phyloP scores from a whole-genome alignment of 2,888 invertebrate genomes.

The Agrochola macilenta region DNA sequence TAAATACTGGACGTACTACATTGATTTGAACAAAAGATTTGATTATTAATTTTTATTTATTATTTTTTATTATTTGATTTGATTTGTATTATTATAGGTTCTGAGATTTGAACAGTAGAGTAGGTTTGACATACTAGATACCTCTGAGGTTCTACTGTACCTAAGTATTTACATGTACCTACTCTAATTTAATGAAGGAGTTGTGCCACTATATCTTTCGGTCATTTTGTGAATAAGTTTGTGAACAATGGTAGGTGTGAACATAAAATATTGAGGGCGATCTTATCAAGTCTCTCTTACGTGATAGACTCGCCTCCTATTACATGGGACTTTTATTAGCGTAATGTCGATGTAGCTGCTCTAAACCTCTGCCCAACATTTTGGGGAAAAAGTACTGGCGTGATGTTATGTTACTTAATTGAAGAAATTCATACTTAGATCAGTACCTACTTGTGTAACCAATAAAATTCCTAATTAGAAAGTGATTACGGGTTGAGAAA shows the following conservation, averaged over 20 bases:
- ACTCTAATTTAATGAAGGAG: background rate
- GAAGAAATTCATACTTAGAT: background rate
- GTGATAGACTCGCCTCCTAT: background rate
- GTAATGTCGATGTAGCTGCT: background rate
- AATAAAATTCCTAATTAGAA: background rate
- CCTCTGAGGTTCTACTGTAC: background rate
- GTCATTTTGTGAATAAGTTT: no score
- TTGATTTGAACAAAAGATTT: constrained; percentile 1
- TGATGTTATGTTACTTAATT: background rate
- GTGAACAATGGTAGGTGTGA: no score
- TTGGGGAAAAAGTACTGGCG: background rate
- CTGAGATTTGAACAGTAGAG: no score
- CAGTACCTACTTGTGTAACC: background rate
- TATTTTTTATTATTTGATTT: no score
- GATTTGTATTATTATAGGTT: no score
- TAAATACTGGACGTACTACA: no score
- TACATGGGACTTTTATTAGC: no score
- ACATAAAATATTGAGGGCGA: no score
- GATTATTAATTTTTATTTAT: no score
- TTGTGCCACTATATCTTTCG: background rate
- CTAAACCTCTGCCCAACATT: background rate
- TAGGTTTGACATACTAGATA: no score
- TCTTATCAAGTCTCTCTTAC: background rate
- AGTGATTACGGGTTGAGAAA: background rate
- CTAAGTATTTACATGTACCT: background rate